Evolutionary conservation across 2,113 vertebrate species (phyloP).

Genomic region (Loxodonta africana): DNA sequence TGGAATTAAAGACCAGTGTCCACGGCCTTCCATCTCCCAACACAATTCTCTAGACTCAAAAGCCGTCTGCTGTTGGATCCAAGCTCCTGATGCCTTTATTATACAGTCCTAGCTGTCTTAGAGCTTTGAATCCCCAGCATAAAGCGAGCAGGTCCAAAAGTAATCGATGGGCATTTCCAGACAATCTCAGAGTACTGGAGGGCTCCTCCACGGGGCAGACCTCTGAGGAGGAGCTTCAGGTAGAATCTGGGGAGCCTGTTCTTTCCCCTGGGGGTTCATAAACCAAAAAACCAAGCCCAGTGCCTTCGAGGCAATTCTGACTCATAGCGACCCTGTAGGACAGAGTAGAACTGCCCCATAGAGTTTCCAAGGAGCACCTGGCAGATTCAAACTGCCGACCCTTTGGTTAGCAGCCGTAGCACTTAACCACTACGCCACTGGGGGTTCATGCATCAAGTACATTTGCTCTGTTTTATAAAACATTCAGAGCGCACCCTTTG

Average conservation of each 20-base stretch:
- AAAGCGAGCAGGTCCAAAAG: not conserved
- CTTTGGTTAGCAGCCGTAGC: too few species aligned
- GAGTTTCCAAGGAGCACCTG: too few species aligned
- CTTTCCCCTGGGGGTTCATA: not conserved
- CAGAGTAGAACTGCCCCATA: too few species aligned
- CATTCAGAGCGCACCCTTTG: not conserved
- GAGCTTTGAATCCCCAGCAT: not conserved
- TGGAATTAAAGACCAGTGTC: not conserved
- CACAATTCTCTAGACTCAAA: not conserved
- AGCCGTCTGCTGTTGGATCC: not conserved
- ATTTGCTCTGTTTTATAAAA: conserved; percentile 3
- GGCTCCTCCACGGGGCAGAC: not conserved
- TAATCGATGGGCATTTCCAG: not conserved
- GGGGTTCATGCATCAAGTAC: not conserved
- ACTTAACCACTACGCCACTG: too few species aligned
- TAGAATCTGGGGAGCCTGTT: rapidly evolving
- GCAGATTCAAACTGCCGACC: too few species aligned
- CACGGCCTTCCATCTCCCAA: not conserved
- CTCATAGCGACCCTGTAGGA: too few species aligned
- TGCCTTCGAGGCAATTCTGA: too few species aligned
- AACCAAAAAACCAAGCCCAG: too few species aligned
- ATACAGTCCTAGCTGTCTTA: not conserved
- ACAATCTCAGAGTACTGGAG: not conserved
- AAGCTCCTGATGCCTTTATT: not conserved
- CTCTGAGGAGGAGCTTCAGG: not conserved